These are phyloP conservation scores for Linepithema humile DNA, from an alignment of 1,140 invertebrate genomes.

Conservation along the genomic window DNA sequence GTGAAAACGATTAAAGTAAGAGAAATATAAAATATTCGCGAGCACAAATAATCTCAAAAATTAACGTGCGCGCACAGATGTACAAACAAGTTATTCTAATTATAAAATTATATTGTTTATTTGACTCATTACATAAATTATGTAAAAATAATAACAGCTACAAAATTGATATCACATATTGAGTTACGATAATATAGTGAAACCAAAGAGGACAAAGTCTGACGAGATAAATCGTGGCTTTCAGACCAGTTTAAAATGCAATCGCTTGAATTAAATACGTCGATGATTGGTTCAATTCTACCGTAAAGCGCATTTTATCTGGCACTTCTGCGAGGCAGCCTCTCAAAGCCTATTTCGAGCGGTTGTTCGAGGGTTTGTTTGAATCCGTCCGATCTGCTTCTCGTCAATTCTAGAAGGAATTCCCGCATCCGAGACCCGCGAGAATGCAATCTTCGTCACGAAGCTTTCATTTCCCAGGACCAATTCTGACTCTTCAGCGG, in stretches of 20 bases:
- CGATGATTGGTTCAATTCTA: not conserved
- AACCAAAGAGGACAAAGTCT: too few species aligned
- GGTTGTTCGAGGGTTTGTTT: slow-evolving; percentile 56
- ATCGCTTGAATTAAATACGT: slow-evolving; percentile 35
- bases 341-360: slow-evolving; percentile 26
- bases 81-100: not conserved
- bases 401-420: slow-evolving; percentile 39
- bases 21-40: too few species aligned
- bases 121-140: not conserved
- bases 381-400: slow-evolving; percentile 40
- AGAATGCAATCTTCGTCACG: slow-evolving; percentile 41
- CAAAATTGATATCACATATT: not conserved
- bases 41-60: too few species aligned
- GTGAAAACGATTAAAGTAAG: too few species aligned
- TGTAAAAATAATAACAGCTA: not conserved
- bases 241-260: slow-evolving; percentile 10
- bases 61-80: too few species aligned
- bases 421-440: not conserved
- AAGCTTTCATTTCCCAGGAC: slow-evolving; percentile 39
- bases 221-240: not conserved
- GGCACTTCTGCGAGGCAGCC: slow-evolving; percentile 15
- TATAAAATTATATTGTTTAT: not conserved
- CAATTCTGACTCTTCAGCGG: slow-evolving; percentile 34
- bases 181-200: not conserved
- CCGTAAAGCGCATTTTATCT: slow-evolving; percentile 46